A percentile compares a stretch with the other conserved stretches of the same genome.
These are phyloP conservation scores for Tenthredo mesomela DNA, from an alignment of 2,888 invertebrate genomes.

Conservation along the genomic window DNA sequence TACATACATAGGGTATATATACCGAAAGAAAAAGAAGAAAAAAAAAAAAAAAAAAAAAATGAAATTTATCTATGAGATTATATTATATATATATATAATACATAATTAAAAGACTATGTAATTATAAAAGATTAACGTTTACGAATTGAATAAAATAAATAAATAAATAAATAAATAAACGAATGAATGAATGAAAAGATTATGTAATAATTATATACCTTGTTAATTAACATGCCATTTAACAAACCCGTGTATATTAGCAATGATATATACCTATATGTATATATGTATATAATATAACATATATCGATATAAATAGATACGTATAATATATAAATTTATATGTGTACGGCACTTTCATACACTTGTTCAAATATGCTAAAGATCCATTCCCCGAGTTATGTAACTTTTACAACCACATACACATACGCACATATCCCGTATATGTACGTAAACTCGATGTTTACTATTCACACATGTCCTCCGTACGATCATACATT, in stretches of 20 bases:
- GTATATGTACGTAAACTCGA: conserved; percentile 3
- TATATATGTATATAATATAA: background rate
- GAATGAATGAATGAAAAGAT: background rate
- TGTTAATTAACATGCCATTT: background rate
- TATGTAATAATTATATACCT: background rate
- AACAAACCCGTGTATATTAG: background rate
- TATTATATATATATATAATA: too few species aligned
- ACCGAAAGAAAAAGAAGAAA: too few species aligned
- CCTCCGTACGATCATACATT: conserved; percentile 4
- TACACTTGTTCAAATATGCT: conserved; percentile 35
- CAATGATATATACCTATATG: background rate
- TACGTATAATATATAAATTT: background rate
- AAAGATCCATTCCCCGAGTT: conserved; percentile 22
- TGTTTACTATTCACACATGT: conserved; percentile 33
- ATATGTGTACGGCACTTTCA: background rate
- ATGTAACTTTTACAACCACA: conserved; percentile 3
- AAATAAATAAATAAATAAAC: background rate
- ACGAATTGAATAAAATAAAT: background rate
- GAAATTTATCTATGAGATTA: too few species aligned
- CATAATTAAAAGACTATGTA: too few species aligned
- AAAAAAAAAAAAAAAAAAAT: too few species aligned
- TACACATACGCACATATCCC: background rate
- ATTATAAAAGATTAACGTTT: background rate
- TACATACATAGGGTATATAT: too few species aligned
- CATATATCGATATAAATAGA: background rate